These are phyloP conservation scores for Paguma larvata DNA, from an alignment of 2,797 vertebrate species.

Conservation along the genomic window DNA sequence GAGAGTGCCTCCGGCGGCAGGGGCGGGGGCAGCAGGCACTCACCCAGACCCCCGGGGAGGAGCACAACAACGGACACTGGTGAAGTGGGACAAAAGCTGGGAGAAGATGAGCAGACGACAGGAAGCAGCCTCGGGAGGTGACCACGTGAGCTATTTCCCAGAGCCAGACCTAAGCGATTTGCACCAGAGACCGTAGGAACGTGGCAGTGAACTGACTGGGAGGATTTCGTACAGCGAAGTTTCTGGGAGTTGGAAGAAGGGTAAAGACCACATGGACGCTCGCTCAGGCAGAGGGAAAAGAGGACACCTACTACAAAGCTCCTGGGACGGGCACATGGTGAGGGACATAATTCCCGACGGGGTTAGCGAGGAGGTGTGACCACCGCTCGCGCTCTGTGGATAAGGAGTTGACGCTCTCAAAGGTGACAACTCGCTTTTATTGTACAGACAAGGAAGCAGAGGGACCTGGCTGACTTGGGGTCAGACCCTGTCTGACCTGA, in stretches of 20 bases:
- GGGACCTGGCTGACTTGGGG: neutral
- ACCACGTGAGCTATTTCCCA: neutral
- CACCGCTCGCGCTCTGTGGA: neutral
- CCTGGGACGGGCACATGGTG: neutral
- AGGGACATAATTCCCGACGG: neutral
- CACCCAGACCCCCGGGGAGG: neutral
- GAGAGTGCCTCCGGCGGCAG: neutral
- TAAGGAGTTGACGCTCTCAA: neutral
- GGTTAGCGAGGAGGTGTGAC: no score
- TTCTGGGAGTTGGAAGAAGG: neutral
- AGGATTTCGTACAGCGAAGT: neutral
- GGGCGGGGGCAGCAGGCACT: neutral
- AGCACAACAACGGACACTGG: accelerated
- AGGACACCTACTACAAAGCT: neutral
- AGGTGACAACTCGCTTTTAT: neutral
- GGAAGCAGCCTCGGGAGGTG: neutral
- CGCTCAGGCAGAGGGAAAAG: neutral
- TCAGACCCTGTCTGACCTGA: neutral
- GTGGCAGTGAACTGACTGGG: neutral
- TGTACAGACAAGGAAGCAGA: neutral
- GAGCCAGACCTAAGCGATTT: neutral
- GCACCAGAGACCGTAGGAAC: neutral
- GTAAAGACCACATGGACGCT: neutral
- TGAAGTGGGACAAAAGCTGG: neutral
- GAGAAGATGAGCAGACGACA: neutral